These are phyloP conservation scores for Sebastiscus albofasciatus DNA, from an alignment of 2,797 vertebrate species.

Conservation along the genomic window DNA sequence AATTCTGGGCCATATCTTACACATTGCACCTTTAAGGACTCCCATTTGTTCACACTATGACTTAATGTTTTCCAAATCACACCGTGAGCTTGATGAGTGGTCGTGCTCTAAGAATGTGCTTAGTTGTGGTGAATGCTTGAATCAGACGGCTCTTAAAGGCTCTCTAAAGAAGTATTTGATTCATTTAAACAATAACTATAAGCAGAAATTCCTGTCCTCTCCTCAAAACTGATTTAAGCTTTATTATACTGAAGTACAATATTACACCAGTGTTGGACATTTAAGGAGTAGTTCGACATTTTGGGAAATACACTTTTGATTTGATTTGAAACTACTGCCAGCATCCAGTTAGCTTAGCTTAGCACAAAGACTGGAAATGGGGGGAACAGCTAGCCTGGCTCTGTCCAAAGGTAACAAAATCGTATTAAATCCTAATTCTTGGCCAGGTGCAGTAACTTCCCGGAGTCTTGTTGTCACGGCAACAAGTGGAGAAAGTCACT, in stretches of 20 bases:
- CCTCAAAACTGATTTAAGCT: not conserved
- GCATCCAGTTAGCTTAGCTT: not conserved
- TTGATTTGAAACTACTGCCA: not conserved
- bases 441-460: too few species aligned
- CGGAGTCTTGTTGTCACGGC: too few species aligned
- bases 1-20: not conserved
- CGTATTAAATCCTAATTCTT: too few species aligned
- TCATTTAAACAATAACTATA: not conserved
- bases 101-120: conserved; percentile 10
- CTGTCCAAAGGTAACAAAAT: too few species aligned
- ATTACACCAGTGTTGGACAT: not conserved
- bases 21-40: not conserved
- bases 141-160: not conserved
- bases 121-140: conserved; percentile 33
- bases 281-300: not conserved
- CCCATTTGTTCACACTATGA: not conserved
- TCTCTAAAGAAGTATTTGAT: not conserved
- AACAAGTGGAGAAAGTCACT: not conserved
- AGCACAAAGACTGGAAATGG: not conserved
- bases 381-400: too few species aligned
- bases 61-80: not conserved
- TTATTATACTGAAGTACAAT: not conserved
- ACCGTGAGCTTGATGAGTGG: not conserved
- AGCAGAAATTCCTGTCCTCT: not conserved
- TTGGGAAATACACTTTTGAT: not conserved